Evolutionary conservation across 2,888 invertebrate genomes (phyloP).

Genomic region (Ptilodon capucinus): DNA sequence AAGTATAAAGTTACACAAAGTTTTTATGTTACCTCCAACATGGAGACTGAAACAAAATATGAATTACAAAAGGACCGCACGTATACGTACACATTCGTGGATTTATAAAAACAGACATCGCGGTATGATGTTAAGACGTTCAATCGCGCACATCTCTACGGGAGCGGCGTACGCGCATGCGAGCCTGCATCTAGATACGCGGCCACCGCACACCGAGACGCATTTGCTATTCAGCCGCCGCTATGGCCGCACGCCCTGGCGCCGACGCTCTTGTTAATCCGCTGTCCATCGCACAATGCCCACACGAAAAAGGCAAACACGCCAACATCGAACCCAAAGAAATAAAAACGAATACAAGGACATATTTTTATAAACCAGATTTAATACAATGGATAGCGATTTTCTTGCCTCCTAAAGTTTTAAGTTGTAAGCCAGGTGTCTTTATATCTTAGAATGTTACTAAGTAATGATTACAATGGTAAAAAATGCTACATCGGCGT

Average conservation of each 20-base stretch:
- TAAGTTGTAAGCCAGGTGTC: slow-evolving; percentile 19
- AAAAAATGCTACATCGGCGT: slow-evolving; percentile 1
- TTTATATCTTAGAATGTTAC: slow-evolving; percentile 1
- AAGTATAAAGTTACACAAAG: slow-evolving; percentile 36
- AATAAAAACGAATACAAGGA: slow-evolving; percentile 52
- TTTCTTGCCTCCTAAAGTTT: slow-evolving; percentile 24
- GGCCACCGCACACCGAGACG: slow-evolving; percentile 53
- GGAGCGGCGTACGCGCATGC: slow-evolving; percentile 46
- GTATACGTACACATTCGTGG: slow-evolving; percentile 35
- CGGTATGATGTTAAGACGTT: slow-evolving; percentile 53
- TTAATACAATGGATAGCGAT: slow-evolving; percentile 46
- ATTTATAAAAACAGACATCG: slow-evolving; percentile 42
- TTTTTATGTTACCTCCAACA: slow-evolving; percentile 3
- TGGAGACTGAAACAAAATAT: slow-evolving; percentile 39
- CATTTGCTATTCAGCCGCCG: slow-evolving; percentile 68
- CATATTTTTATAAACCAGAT: slow-evolving; percentile 52
- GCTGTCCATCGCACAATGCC: slow-evolving; percentile 66
- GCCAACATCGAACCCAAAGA: slow-evolving; percentile 27
- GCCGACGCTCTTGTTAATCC: slow-evolving; percentile 76
- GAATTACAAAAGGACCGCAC: slow-evolving; percentile 45
- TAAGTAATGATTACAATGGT: neutral
- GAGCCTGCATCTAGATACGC: slow-evolving; percentile 54
- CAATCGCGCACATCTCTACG: slow-evolving; percentile 57
- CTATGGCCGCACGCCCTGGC: slow-evolving; percentile 55
- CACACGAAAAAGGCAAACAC: slow-evolving; percentile 58